Conservation (phyloP, 1,140 invertebrate genomes). For the Drosophila albomicans region DNA sequence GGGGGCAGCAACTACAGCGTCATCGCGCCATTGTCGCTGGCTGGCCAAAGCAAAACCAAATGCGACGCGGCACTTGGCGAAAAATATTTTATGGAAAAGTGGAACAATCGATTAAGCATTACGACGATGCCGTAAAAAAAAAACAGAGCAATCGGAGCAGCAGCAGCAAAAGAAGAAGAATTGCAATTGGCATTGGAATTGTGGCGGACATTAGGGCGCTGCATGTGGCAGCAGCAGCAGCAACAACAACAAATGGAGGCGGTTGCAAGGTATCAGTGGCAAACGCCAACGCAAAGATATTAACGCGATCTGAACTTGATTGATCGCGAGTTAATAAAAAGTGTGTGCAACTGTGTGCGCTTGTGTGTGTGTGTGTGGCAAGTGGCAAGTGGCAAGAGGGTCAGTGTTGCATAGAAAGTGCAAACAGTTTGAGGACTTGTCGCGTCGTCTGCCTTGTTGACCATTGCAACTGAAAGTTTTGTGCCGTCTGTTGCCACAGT, state of each 20-base stretch:
- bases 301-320: constrained; percentile 15
- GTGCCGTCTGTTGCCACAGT: constrained; percentile 60
- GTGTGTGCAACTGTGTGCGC: not conserved
- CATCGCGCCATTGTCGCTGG: constrained; percentile 33
- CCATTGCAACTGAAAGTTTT: constrained; percentile 64
- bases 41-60: constrained; percentile 59
- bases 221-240: too few species aligned
- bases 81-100: constrained; percentile 85
- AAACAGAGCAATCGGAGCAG: not conserved
- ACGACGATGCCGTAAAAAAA: constrained; percentile 60
- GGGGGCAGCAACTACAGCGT: constrained; percentile 12
- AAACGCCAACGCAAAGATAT: not conserved
- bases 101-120: constrained; percentile 82
- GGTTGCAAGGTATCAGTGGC: too few species aligned
- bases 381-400: not conserved
- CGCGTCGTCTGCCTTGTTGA: constrained; percentile 48
- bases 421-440: constrained; percentile 77
- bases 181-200: not conserved
- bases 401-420: constrained; percentile 66
- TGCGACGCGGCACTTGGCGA: constrained; percentile 71
- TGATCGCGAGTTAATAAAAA: constrained; percentile 1
- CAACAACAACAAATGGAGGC: too few species aligned
- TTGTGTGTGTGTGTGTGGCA: not conserved
- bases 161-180: constrained; percentile 18
- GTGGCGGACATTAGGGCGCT: constrained; percentile 22